Evolutionary conservation across 2,113 vertebrate species (phyloP).

Genomic region (Hemiprocne comata): DNA sequence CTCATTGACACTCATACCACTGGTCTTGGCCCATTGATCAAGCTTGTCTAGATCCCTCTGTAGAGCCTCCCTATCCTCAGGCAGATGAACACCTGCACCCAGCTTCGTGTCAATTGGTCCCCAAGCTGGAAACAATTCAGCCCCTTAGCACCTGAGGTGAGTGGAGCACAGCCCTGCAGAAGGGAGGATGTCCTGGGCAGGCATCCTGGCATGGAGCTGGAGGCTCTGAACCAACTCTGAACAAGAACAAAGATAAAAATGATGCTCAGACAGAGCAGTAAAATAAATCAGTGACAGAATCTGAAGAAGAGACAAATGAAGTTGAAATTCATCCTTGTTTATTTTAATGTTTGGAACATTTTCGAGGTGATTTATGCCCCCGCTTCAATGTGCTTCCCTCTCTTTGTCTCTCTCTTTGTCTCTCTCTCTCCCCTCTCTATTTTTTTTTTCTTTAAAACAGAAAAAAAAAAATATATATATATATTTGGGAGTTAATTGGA

Average conservation of each 20-base stretch:
- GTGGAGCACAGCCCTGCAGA: conserved; percentile 13
- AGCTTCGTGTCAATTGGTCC: background rate
- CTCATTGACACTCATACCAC: too few species aligned
- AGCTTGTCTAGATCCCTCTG: too few species aligned
- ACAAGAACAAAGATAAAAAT: conserved; percentile 30
- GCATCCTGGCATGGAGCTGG: background rate
- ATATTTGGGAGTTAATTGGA: conserved; percentile 81
- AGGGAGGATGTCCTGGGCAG: background rate
- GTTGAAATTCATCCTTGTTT: conserved; percentile 75
- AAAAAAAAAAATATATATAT: background rate
- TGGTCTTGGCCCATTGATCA: too few species aligned
- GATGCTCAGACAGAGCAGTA: conserved; percentile 37
- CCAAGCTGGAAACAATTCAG: conserved; percentile 26
- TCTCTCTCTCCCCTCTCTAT: background rate
- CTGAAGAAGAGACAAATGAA: conserved; percentile 77
- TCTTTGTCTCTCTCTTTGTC: conserved; percentile 40
- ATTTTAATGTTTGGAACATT: conserved; percentile 75
- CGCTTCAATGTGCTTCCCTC: conserved; percentile 50
- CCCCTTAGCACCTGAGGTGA: background rate
- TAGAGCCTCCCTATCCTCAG: too few species aligned
- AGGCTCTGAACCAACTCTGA: conserved; percentile 9
- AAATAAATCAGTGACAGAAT: conserved; percentile 73
- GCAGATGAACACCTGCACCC: too few species aligned
- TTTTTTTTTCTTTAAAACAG: background rate
- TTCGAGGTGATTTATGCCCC: conserved; percentile 73